Conservation (phyloP, 2,888 invertebrate species). For the Sinohyriopsis cumingii region DNA sequence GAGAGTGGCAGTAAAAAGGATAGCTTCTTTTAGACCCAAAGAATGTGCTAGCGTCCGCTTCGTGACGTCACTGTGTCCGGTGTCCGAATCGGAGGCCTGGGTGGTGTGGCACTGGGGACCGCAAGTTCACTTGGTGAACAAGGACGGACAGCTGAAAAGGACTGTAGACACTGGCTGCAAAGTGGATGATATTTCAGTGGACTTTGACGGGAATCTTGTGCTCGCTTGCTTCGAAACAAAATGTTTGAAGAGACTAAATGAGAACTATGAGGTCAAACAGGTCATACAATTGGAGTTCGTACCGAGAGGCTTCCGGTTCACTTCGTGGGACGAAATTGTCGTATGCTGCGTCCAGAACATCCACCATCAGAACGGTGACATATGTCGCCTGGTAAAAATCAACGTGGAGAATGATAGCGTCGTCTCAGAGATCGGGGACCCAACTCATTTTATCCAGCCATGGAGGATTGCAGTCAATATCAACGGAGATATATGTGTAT, state of each 20-base stretch:
- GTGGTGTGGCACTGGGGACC: constrained; percentile 7
- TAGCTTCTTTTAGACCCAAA: not conserved
- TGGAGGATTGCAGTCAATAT: constrained; percentile 34
- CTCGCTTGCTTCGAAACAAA: not conserved
- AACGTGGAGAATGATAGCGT: not conserved
- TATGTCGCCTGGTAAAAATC: not conserved
- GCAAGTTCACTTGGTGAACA: not conserved
- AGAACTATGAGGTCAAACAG: not conserved
- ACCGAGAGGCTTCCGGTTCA: constrained; percentile 1
- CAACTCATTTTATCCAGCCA: not conserved
- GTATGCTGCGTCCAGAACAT: constrained; percentile 2
- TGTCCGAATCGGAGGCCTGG: not conserved
- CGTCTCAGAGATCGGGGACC: not conserved
- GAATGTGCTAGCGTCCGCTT: constrained; percentile 2
- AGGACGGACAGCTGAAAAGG: not conserved
- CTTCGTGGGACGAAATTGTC: not conserved
- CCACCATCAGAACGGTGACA: not conserved
- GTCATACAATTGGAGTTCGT: not conserved
- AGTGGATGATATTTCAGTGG: constrained; percentile 1
- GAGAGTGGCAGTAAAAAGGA: constrained; percentile 4
- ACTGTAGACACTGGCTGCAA: constrained; percentile 1
- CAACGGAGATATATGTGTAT: constrained; percentile 37
- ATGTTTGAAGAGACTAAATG: constrained; percentile 3
- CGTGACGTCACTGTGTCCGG: constrained; percentile 3
- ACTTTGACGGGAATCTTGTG: not conserved